Evolutionary conservation across 2,888 invertebrate species (phyloP), one percentile per base, ranked within the genome.

Genomic region (Gymnosoma rotundatum): DNA sequence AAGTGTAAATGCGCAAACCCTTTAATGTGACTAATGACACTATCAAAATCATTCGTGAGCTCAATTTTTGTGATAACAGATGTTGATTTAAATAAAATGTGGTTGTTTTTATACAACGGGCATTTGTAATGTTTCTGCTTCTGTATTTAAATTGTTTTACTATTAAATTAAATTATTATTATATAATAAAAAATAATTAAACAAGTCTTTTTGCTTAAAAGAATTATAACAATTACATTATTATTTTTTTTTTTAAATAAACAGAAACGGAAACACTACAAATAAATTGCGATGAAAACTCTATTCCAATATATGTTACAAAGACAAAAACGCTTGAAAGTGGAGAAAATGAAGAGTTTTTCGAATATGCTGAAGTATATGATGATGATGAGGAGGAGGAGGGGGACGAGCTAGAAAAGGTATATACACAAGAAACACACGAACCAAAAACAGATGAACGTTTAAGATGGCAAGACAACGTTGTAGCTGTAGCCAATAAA

Each of bases 401-500:
- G 18, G 21, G 9, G 12, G 52, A 63, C 1, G 12, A 42, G 2
- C 2, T 78, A 21, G 75, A 70, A 63, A 18, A 58, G 20, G 45
- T 50, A 48, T 42, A 64, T 16, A 45, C 20, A 42, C 36, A 70
- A 42, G 63, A 66, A 50, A 16, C 54, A 21, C 36, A 60, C 61
- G 36, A 61, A 6, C n/a, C 69, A 12, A 42, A 63, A n/a, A 63
- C 42, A 12, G 72, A 80, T n/a, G 78, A 78, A 9, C 48, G 79
- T n/a, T 80, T 78, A 36, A 78, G 69, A 56, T 85, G 86, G 86
- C 80, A 86, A 79, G 74, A 86, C 50, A 85, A 83, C 72, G 86
- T 86, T n/a, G 86, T 84, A 12, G 64, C 84, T 16, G 85, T 86
- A 32, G 87, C 86, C 9, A 86, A 84, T 52, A 85, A 86, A 58